A percentile compares a stretch with the other conserved stretches of the same genome.
Evolutionary conservation across 2,113 vertebrate genomes (phyloP).

Genomic region (Solea solea): DNA sequence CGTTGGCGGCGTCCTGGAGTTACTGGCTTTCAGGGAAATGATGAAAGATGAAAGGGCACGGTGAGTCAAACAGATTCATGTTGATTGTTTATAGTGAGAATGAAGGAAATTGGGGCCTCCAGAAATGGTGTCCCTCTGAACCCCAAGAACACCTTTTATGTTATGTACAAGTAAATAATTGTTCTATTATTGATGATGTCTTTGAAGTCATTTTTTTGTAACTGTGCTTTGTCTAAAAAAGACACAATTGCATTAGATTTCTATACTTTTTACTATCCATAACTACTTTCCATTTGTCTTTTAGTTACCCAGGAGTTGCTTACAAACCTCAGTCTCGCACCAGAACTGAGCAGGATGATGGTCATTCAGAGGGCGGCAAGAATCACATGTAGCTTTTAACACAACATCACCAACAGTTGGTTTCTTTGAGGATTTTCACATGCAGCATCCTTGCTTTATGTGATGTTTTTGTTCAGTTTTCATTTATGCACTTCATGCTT

Average conservation of each 20-base stretch:
- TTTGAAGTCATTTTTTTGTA: background rate
- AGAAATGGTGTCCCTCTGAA: too few species aligned
- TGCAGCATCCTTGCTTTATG: slow-evolving; percentile 17
- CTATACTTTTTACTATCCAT: background rate
- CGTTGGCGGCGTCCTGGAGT: slow-evolving; percentile 88
- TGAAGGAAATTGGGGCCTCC: too few species aligned
- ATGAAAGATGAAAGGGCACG: slow-evolving; percentile 81
- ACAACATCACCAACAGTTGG: too few species aligned
- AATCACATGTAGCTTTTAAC: slow-evolving; percentile 51
- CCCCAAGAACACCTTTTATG: too few species aligned
- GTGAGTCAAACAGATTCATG: slow-evolving; percentile 71
- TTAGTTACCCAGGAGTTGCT: slow-evolving; percentile 86
- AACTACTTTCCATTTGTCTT: slow-evolving; percentile 1
- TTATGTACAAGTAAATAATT: too few species aligned
- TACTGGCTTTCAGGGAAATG: slow-evolving; percentile 87
- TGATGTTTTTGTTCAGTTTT: background rate
- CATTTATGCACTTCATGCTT: background rate
- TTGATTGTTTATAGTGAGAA: background rate
- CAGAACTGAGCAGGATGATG: slow-evolving; percentile 31
- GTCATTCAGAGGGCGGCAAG: slow-evolving; percentile 32
- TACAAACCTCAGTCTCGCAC: slow-evolving; percentile 83
- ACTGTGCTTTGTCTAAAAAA: too few species aligned
- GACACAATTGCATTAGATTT: background rate
- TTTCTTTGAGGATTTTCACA: background rate
- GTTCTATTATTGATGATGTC: too few species aligned